Base-by-base conservation (phyloP, 2,888 invertebrate genomes). In the Drosophila mimetica region DNA sequence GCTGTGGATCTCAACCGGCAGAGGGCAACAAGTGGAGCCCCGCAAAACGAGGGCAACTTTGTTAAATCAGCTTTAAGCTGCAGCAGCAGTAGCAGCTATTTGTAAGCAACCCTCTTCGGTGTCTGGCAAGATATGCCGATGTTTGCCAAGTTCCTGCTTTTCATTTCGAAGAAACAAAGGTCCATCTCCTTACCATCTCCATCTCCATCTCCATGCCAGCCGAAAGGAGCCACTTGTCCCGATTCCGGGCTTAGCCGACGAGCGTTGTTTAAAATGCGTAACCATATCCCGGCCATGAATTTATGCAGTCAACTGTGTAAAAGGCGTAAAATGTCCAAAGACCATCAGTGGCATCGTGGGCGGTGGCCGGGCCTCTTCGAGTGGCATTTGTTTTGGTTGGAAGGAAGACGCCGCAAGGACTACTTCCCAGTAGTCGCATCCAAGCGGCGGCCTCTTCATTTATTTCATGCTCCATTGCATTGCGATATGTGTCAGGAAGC, bases 401-500 rank as follows among this genome's bases (percentile, higher is more conserved):
- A 54, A 57, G 67, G 18, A 63, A 65, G 20, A 48, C 44, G 50
- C 55, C 47, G 41, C 60, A 60, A 52, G 46, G 44, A 48, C 47
- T 50, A 36, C 46, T 50, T 47, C 50, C 13, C 47, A 25, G 22
- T 22, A 22, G 58, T 44, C 20, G 59, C 48, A 48, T 30, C 50
- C 51, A 32, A 37, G 37, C 70, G 37, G 28, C 57, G 52, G 54
- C 50, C 75, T 78, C 74, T 78, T 77, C 79, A 76, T 86, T 88
- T 88, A 88, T 85, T 83, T 83, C 75, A 88, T 76, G 89, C 79
- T 88, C 77, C 76, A 89, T 79, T 79, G 89, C 88, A 83, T 83
- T 77, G 60, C 72, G 77, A 84, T 82, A 88, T 86, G 82, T 88
- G 88, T 82, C 80, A 81, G 61, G 59, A 52, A 52, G 69, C 39